Conservation (phyloP, 2,797 vertebrate species). For the Argya squamiceps region DNA sequence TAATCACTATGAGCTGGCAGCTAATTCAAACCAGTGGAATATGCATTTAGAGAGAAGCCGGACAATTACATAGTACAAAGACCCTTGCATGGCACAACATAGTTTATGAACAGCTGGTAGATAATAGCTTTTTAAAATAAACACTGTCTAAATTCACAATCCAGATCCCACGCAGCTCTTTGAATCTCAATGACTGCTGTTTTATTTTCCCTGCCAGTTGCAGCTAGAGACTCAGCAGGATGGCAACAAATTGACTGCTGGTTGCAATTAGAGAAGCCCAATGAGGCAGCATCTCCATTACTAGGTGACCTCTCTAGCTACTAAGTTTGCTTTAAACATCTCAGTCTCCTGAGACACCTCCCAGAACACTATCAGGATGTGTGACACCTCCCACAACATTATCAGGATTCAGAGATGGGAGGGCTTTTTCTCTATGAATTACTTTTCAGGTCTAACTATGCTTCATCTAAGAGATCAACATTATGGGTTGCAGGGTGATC, state of each 20-base stretch:
- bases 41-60: background rate
- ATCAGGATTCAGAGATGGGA: background rate
- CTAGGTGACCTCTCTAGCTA: background rate
- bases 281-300: background rate
- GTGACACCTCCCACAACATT: background rate
- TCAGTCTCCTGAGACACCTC: background rate
- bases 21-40: conserved; percentile 59
- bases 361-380: background rate
- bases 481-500: background rate
- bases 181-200: conserved; percentile 21
- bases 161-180: conserved; percentile 8
- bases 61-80: conserved; percentile 24
- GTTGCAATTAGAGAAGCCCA: background rate
- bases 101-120: conserved; percentile 58
- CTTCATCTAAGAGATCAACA: background rate
- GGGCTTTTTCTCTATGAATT: background rate
- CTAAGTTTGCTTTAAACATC: background rate
- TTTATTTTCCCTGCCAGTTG: background rate
- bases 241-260: background rate
- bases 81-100: conserved; percentile 29
- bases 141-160: conserved; percentile 42
- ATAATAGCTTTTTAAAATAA: conserved; percentile 60
- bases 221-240: background rate
- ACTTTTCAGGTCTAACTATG: background rate
- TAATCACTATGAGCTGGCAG: conserved; percentile 26